Base-by-base conservation (phyloP, 2,888 invertebrate genomes). In the Tuberolachnus salignus region DNA sequence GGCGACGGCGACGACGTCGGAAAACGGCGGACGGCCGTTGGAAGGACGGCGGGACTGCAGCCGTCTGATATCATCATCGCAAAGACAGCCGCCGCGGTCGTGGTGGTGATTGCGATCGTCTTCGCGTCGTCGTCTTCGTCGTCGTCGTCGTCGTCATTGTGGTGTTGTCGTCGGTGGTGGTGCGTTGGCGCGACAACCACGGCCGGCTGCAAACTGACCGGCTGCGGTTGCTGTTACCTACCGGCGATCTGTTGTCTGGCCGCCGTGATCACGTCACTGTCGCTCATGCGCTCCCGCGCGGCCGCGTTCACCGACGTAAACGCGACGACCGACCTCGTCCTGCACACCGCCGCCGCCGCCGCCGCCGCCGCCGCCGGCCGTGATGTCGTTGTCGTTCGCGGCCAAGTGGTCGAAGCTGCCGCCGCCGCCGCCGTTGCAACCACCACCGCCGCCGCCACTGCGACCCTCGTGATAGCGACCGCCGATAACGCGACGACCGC, bases 191-290 rank as follows among this genome's bases (percentile, higher is more conserved):
- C 67, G 21, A 51, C 67, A 14, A 78, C 67, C 57, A 67, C 78
- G 66, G 59, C 59, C 78, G 78, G 67, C 78, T 78, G 78, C 67
- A 75, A 75, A 75, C 75, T 75, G 75, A 75, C 66, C 66, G 67
- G 34, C 67, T 78, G 75, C 75, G 75, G 75, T 57, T 66, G 75
- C 57, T 75, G 75, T 75, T 78, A 69, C 67, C 21, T 78, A 59
- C 78, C 78, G 78, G 78, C 78, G 78, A 78, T 78, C 78, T 78
- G 78, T 78, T 67, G 78, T 78, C 57, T 78, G 78, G 78, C 78
- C 67, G 78, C 78, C 78, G 78, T 78, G 51, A 78, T 78, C 78
- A 46, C 78, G 78, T 78, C 78, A 67, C 42, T 78, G 78, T 69
- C 78, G 67, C 78, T 78, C 59, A 78, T 78, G 78, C 78, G 78